A percentile compares a stretch with the other conserved stretches of the same genome.
phyloP scores from a whole-genome alignment of 2,113 vertebrate species.

The Psettodes erumei region DNA sequence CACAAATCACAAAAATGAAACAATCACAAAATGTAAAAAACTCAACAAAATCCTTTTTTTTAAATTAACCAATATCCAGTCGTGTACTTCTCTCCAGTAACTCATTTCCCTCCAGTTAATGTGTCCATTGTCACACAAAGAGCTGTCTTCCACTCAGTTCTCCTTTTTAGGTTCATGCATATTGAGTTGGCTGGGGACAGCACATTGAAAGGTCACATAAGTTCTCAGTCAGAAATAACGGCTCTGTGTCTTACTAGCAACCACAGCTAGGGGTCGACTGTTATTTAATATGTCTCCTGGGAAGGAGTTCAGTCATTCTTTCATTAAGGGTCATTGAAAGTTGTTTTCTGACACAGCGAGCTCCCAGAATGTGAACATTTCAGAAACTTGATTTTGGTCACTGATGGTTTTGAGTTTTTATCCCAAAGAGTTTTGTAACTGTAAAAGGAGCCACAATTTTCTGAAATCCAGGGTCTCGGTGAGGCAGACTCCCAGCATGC shows the following conservation, averaged over 20 bases:
- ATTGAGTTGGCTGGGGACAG: slow-evolving; percentile 15
- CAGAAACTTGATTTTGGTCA: neutral
- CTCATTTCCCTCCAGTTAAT: neutral
- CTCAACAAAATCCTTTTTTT: too few relatives aligned
- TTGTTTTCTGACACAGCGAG: neutral
- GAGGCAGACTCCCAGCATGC: neutral
- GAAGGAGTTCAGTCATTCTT: neutral
- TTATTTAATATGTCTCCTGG: slow-evolving; percentile 10
- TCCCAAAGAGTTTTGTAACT: neutral
- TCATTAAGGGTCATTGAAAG: neutral
- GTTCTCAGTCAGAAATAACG: slow-evolving; percentile 21
- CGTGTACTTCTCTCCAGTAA: neutral
- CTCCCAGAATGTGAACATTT: neutral
- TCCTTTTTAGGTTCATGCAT: slow-evolving; percentile 39
- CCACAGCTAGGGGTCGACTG: neutral
- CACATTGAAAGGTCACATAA: slow-evolving; percentile 34
- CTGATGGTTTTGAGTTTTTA: neutral
- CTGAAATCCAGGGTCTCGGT: neutral
- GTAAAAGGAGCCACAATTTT: neutral
- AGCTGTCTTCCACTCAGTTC: slow-evolving; percentile 5
- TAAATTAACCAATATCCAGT: too few relatives aligned
- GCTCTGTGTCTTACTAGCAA: slow-evolving; percentile 8
- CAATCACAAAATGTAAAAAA: neutral
- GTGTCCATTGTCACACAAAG: neutral
- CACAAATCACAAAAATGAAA: neutral